phyloP scores from a whole-genome alignment of 2,888 invertebrate species.

The Seladonia tumulorum region DNA sequence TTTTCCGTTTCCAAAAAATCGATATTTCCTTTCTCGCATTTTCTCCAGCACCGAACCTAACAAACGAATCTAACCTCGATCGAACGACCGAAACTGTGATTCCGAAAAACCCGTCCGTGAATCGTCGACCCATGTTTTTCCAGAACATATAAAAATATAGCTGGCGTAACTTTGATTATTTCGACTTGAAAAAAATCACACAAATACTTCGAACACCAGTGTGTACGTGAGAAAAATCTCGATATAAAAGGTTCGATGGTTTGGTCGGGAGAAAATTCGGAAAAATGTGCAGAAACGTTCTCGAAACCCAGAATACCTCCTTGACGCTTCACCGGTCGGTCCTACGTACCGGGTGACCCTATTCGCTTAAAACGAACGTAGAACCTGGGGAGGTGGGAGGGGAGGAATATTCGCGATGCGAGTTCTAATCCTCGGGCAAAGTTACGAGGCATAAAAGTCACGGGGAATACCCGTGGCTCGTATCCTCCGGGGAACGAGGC shows the following conservation, averaged over 20 bases:
- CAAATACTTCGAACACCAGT: background rate
- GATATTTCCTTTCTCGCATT: too few relatives aligned
- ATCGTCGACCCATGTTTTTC: background rate
- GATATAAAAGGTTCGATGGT: background rate
- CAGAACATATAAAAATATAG: background rate
- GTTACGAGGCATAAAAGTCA: slow-evolving; percentile 55
- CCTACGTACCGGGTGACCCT: background rate
- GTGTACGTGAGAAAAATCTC: background rate
- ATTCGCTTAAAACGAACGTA: background rate
- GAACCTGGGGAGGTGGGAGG: background rate
- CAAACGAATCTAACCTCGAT: too few relatives aligned
- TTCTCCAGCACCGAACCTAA: too few relatives aligned
- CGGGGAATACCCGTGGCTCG: slow-evolving; percentile 38
- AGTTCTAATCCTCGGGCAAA: slow-evolving; percentile 40
- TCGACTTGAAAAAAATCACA: background rate
- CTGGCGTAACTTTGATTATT: background rate
- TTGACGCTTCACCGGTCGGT: background rate
- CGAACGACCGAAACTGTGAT: too few relatives aligned
- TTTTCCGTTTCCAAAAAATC: too few relatives aligned
- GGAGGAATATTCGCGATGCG: slow-evolving; percentile 1
- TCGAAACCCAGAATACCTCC: background rate
- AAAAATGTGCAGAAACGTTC: background rate
- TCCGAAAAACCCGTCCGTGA: too few relatives aligned
- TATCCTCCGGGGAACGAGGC: slow-evolving; percentile 39
- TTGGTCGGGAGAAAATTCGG: background rate